Evolutionary conservation across 2,113 vertebrate species (phyloP).

Genomic region (Hydrochoerus hydrochaeris): DNA sequence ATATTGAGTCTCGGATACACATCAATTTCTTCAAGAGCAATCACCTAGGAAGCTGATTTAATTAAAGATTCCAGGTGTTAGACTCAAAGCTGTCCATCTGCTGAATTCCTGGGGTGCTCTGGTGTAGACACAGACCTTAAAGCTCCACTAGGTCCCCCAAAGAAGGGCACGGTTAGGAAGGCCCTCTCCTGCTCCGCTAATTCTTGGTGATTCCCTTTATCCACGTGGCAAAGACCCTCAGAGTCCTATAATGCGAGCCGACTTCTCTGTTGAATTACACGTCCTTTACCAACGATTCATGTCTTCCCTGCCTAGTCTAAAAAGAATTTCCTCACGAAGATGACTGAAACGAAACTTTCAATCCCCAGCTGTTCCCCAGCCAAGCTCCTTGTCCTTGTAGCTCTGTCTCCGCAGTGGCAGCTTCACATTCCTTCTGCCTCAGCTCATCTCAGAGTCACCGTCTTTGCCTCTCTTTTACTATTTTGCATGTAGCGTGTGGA

Average conservation of each 20-base stretch:
- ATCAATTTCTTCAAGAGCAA: neutral
- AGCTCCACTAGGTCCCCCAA: neutral
- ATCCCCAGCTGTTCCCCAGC: neutral
- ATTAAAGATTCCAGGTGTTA: neutral
- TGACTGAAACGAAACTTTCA: constrained; percentile 6
- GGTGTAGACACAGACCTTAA: neutral
- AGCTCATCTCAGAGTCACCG: neutral
- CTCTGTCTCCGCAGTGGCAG: neutral
- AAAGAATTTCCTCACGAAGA: neutral
- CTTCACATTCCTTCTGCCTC: neutral
- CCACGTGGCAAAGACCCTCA: neutral
- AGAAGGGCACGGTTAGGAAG: neutral
- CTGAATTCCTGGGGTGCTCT: neutral
- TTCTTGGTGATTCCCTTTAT: neutral
- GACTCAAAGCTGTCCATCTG: neutral
- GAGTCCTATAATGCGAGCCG: neutral
- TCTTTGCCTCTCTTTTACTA: neutral
- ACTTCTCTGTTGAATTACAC: neutral
- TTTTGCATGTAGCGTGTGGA: neutral
- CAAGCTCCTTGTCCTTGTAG: neutral
- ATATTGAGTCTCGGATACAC: neutral
- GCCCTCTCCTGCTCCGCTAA: neutral
- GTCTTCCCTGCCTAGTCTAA: neutral
- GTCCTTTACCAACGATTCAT: neutral
- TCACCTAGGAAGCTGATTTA: neutral